Base-by-base conservation (phyloP, 2,888 invertebrate species). In the Trisateles emortualis region DNA sequence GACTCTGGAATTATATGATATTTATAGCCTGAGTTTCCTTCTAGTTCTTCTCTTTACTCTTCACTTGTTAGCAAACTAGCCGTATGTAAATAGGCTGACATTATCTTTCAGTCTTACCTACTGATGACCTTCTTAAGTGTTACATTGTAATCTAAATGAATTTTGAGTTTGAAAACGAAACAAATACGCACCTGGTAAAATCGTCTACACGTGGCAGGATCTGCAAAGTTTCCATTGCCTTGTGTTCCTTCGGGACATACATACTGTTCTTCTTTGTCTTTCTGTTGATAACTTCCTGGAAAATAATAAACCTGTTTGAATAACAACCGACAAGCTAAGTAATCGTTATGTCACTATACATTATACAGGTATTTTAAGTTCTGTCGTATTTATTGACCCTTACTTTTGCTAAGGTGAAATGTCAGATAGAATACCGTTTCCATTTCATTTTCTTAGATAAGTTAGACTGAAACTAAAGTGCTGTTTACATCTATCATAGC, bases 141-240 rank as follows among this genome's bases (percentile, higher is more conserved):
- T n/a, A n/a, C n/a, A n/a, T n/a, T n/a, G n/a, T n/a, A n/a, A n/a
- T n/a, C n/a, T n/a, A n/a, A n/a, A n/a, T n/a, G n/a, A n/a, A n/a
- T n/a, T n/a, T n/a, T n/a, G n/a, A n/a, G n/a, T n/a, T n/a, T n/a
- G n/a, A n/a, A n/a, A n/a, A n/a, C n/a, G n/a, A 22, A 1, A 5
- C 1, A 22, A 1, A 24, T 30, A 35, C 30, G n/a, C 91, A 97
- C 97, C 94, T 98, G 98, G 90, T 97, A 98, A 92, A 98, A 98
- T 77, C 97, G 94, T 74, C 97, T 94, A 84, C 98, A 98, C 26
- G 97, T 97, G 40, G 94, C 96, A 9, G 98, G 98, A 90, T 98
- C 98, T 14, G 98, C 98, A 81, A 96, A 98, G 84, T 97, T 97
- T 56, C 97, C 97, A 87, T 97, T 98, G 59, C 96, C 97, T 46